Evolutionary conservation across 2,888 invertebrate species (phyloP).

Genomic region (Azorinus chamasolen): DNA sequence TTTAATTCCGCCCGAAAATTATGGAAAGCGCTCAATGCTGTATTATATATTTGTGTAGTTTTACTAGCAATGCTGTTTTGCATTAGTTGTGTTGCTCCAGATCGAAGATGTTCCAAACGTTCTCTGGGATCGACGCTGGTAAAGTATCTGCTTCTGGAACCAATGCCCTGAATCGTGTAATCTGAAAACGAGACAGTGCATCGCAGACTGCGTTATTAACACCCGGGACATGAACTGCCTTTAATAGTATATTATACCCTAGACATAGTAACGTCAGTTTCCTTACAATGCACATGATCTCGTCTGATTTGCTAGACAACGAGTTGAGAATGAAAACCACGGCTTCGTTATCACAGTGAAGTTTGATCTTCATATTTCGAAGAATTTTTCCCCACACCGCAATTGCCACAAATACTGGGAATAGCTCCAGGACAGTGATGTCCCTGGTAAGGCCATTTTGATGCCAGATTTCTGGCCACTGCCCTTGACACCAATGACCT

Average conservation of each 20-base stretch:
- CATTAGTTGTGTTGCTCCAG: background rate
- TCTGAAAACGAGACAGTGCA: constrained; percentile 9
- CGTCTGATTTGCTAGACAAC: constrained; percentile 24
- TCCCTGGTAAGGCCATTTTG: constrained; percentile 10
- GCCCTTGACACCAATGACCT: constrained; percentile 2
- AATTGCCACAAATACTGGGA: constrained; percentile 11
- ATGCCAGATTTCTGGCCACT: constrained; percentile 28
- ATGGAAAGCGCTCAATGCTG: background rate
- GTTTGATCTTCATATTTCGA: constrained; percentile 4
- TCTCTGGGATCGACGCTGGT: background rate
- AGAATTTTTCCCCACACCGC: constrained; percentile 17
- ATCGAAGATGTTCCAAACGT: constrained; percentile 7
- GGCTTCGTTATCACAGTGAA: constrained; percentile 13
- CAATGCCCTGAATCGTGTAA: background rate
- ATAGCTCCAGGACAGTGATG: constrained; percentile 19
- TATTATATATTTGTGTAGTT: background rate
- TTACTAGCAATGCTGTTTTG: background rate
- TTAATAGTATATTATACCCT: background rate
- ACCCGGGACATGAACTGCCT: background rate
- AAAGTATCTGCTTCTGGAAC: background rate
- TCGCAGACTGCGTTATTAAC: constrained; percentile 1
- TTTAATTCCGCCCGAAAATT: background rate
- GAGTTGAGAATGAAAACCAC: constrained; percentile 21
- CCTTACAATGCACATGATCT: constrained; percentile 2
- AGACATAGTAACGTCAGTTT: background rate